Base-by-base conservation (phyloP, 1,140 invertebrate species). In the Ceratina calcarata region DNA sequence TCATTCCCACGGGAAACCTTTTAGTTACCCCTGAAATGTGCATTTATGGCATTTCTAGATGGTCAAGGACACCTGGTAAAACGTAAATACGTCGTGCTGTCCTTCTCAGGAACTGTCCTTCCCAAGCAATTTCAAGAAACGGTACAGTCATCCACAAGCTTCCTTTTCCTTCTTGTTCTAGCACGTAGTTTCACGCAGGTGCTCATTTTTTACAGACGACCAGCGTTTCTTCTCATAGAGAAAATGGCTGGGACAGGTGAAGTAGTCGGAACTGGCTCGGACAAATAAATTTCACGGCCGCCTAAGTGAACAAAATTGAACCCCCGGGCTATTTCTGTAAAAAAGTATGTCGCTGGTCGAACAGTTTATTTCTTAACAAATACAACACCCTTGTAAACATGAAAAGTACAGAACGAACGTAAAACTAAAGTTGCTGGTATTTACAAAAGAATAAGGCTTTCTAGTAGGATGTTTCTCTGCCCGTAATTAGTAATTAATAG, bases 231-330 rank as follows among this genome's bases (percentile, higher is more conserved):
- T 78, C 58, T 62, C n/a, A 61, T 70, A 61, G n/a, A 70, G 24
- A 24, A 22, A 77, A 73, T 22, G 49, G n/a, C 24, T 16, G n/a
- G 51, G 61, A 67, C 13, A n/a, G 68, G 24, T 24, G 58, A n/a
- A 16, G 13, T 12, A 10, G 22, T 32, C 13, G 1, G 1, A 45
- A 8, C 10, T 16, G 51, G 16, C 24, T 51, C 45, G 32, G 71
- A 53, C 61, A 22, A 68, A 61, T 72, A 64, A 83, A 83, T 75
- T 83, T 68, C 53, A 62, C 16, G 8, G 24, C 2, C 24, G 66
- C 20, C n/a, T 22, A 60, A 66, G 32, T 62, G 64, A 49, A 83
- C 71, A 67, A 70, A 71, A 78, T 78, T 71, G 58, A 37, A 8
- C 51, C 12, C 64, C 13, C 7, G 27, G 18, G 27, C 10, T 2